Base-by-base conservation (phyloP, 2,888 invertebrate species). In the Eurois occulta region DNA sequence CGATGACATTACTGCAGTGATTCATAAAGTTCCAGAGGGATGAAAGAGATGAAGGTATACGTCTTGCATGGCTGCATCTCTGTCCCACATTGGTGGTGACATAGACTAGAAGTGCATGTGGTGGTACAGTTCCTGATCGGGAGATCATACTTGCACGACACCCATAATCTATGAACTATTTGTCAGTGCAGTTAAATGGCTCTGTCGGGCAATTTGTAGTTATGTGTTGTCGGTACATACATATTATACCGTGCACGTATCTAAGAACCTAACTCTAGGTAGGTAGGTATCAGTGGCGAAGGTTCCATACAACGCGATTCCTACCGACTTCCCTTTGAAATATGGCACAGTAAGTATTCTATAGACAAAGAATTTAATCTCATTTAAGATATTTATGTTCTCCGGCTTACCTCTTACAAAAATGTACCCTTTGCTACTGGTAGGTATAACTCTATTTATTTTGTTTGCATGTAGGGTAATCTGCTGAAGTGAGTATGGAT, bases 1-100 rank as follows among this genome's bases (percentile, higher is more conserved):
- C 71, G 82, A 79, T 77, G 81, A 83, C 72, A 84, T 82, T 84
- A 78, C 69, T 68, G 64, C 66, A 64, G 72, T 84, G 83, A 86
- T 86, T 88, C 86, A 87, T 86, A 41, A 65, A n/a, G 65, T 41
- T 65, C 65, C 41, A n/a, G n/a, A 8, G 65, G 41, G 41, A 41
- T 38, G 16, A 65, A 41, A 41, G 65, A 65, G 65, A 65, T 8
- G 16, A n/a, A 65, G 16, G 8, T 41, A 65, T n/a, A 41, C 16
- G 16, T 38, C n/a, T 1, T 65, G 7, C 16, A 65, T 41, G 8
- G 7, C 64, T 65, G 38, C 41, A 41, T 41, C 41, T 16, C 38
- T 65, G 41, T 41, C n/a, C 38, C 4, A n/a, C n/a, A 64, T 21
- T 16, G 38, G 38, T 41, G 41, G 65, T n/a, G 38, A n/a, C n/a